Evolutionary conservation across 2,888 invertebrate species (phyloP).

Genomic region (Monochamus alternatus): DNA sequence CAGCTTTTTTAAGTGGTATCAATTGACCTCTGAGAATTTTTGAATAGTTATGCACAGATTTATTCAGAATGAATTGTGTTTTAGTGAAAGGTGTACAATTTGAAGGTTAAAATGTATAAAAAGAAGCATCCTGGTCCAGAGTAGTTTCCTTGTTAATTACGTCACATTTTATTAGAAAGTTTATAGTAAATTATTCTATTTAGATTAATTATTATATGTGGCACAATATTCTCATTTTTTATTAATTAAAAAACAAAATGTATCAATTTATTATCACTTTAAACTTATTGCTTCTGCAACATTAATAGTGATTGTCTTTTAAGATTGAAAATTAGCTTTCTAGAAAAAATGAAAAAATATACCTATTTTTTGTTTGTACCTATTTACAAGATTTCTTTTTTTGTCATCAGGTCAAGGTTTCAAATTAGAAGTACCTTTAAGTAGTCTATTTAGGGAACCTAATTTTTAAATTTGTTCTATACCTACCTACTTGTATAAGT

Average conservation of each 20-base stretch:
- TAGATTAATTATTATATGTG: constrained; percentile 6
- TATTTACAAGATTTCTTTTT: too few relatives aligned
- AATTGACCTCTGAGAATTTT: constrained; percentile 32
- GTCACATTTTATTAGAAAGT: constrained; percentile 46
- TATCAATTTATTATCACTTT: too few relatives aligned
- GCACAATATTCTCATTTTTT: not conserved
- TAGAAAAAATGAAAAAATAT: too few relatives aligned
- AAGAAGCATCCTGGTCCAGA: constrained; percentile 64
- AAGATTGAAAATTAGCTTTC: too few relatives aligned
- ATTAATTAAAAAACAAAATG: not conserved
- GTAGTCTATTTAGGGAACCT: too few relatives aligned
- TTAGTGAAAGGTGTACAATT: constrained; percentile 61
- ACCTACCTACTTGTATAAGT: too few relatives aligned
- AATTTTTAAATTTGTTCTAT: too few relatives aligned
- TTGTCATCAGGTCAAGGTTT: too few relatives aligned
- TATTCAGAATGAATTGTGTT: constrained; percentile 34
- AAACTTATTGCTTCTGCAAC: too few relatives aligned
- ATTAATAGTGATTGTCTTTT: too few relatives aligned
- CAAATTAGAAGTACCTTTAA: too few relatives aligned
- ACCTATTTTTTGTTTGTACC: too few relatives aligned
- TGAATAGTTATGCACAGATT: constrained; percentile 31
- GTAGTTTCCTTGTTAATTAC: constrained; percentile 50
- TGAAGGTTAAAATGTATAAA: constrained; percentile 63
- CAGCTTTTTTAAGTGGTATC: constrained; percentile 22
- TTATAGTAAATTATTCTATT: constrained; percentile 32